A percentile compares a stretch with the other conserved stretches of the same genome.
phyloP scores from a whole-genome alignment of 1,140 invertebrate species.

The Drosophila cardini region DNA sequence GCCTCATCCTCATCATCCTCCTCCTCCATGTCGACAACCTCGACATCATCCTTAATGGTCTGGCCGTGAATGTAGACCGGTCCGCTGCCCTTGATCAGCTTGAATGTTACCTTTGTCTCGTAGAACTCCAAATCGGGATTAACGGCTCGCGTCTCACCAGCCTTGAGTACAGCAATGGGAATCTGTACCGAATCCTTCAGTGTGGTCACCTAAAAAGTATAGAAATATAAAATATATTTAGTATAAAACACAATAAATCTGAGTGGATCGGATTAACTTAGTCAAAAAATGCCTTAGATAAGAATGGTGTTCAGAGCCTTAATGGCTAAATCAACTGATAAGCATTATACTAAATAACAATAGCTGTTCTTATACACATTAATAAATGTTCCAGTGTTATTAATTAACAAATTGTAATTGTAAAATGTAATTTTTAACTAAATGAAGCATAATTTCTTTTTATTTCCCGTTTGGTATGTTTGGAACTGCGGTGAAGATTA shows the following conservation, averaged over 20 bases:
- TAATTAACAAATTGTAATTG: background rate
- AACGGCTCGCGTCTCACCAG: conserved; percentile 90
- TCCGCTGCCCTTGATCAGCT: conserved; percentile 89
- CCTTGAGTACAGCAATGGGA: conserved; percentile 91
- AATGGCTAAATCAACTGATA: conserved; percentile 15
- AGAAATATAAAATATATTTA: background rate
- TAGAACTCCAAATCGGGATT: conserved; percentile 93
- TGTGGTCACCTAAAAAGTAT: conserved; percentile 89
- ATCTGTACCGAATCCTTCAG: conserved; percentile 92
- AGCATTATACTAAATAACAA: conserved; percentile 5
- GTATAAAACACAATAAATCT: conserved; percentile 3
- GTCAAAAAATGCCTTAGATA: background rate
- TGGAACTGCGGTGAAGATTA: background rate
- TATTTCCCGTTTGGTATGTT: background rate
- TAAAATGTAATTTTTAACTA: background rate
- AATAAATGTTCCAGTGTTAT: background rate
- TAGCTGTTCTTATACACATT: background rate
- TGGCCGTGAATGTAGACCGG: conserved; percentile 94
- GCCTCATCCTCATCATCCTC: conserved; percentile 90
- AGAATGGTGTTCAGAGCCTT: background rate
- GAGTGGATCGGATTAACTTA: background rate
- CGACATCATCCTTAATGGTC: conserved; percentile 89
- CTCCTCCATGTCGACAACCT: conserved; percentile 91
- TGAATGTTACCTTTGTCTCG: conserved; percentile 93
- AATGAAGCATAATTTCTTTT: background rate